These are phyloP conservation scores for Paraplagusia blochii DNA, from an alignment of 2,113 vertebrate genomes.

Conservation along the genomic window DNA sequence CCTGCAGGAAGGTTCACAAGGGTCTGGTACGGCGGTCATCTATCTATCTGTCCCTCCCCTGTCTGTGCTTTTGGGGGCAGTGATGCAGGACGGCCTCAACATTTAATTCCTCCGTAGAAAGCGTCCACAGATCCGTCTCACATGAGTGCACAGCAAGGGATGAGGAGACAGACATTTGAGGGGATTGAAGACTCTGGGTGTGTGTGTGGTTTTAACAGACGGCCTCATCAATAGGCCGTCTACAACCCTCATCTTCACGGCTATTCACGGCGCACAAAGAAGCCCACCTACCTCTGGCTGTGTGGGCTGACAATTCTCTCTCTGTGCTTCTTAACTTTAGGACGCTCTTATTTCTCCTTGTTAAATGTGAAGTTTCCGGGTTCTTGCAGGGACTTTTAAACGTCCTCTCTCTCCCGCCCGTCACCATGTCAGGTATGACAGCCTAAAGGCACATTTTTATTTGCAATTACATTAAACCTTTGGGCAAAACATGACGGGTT, in stretches of 20 bases:
- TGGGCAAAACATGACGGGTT: conserved; percentile 44
- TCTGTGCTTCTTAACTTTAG: conserved; percentile 26
- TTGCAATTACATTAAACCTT: conserved; percentile 52
- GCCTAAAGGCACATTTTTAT: conserved; percentile 52
- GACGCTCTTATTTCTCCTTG: conserved; percentile 2
- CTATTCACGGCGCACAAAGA: conserved; percentile 48
- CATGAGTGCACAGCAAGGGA: conserved; percentile 54
- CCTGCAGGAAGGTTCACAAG: no score
- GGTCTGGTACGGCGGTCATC: no score
- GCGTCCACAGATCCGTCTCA: conserved; percentile 63
- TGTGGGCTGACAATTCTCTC: conserved; percentile 45
- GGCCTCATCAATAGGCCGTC: conserved; percentile 50
- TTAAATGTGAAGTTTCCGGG: conserved; percentile 27
- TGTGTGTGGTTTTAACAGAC: conserved; percentile 50
- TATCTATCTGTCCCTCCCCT: background rate
- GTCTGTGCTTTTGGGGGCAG: conserved; percentile 52
- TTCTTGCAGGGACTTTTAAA: conserved; percentile 39
- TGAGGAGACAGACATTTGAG: conserved; percentile 61
- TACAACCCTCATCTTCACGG: conserved; percentile 41
- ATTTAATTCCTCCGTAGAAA: conserved; percentile 72
- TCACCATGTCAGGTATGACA: conserved; percentile 50
- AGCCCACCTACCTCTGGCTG: conserved; percentile 32
- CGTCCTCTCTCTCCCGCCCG: conserved; percentile 59
- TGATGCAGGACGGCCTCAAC: conserved; percentile 55
- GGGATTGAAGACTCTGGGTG: conserved; percentile 12